Evolutionary conservation across 2,888 invertebrate species (phyloP), one percentile per base, ranked within the genome.

Genomic region (Drosophila fungiperda): DNA sequence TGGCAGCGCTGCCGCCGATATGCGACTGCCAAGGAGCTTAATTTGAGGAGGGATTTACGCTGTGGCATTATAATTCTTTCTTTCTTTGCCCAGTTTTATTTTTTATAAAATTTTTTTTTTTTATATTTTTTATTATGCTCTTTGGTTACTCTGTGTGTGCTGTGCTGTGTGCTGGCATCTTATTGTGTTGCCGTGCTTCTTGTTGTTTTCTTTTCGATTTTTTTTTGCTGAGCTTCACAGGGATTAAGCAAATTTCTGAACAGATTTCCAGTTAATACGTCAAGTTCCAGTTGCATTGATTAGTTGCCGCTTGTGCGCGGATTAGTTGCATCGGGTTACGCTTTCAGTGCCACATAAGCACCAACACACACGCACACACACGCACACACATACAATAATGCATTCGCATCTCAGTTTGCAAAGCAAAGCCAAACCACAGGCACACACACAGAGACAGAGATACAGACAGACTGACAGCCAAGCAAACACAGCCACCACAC

Each of bases 21-120:
- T 64, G 78, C 76, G 71, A 76, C 82, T 78, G 86, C 78, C 89
- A 89, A 90, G 89, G 75, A 87, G 91, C 91, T 91, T 91, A 91
- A 91, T 90, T 91, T 92, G 83, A 91, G 88, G 79, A 82, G 83
- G 91, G 90, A 91, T 91, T 90, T 91, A 80, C 81, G 80, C 71
- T 78, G 83, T 76, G 84, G 85, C 81, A 89, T 90, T 88, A 90
- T 88, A 90, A 90, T 84, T 85, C 82, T 75, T 78, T 71, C 63
- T 68, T 72, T 73, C 68, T 61, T 64, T 61, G 52, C 61, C 53
- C 48, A 38, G 35, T 36, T 49, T 59, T 60, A 58, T 54, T 45
- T 58, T 26, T 20, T 49, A 35, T 38, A 29, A 23, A 12, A 36
- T 65, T 63, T 67, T 53, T 62, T 48, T 59, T 65, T 55, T 32